Evolutionary conservation across 2,113 vertebrate genomes (phyloP), one percentile per base, ranked within the genome.

Genomic region (Lophochroa leadbeateri): DNA sequence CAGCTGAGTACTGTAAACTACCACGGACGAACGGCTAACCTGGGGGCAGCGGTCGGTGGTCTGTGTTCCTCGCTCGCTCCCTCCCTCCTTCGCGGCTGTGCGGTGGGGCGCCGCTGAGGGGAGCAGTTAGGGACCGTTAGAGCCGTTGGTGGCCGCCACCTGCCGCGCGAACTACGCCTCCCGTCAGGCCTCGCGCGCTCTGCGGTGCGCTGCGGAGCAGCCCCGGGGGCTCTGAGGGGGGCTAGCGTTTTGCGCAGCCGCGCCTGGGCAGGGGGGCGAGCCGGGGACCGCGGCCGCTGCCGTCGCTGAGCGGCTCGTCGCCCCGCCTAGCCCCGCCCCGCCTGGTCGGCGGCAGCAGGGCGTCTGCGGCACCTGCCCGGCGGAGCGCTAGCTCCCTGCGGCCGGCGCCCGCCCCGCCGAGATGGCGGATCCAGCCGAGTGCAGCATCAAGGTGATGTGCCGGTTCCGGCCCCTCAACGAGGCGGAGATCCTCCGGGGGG

Each of bases 361-460:
- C 68, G 70, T 55, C 63, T 60, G 61, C 39, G 35, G 69, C 52
- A 90, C 86, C 52, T 82, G 81, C 81, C 68, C 90, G 90, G 72
- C 37, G 83, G 60, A 83, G 96, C 96, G 65, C 64, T 21, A n/a
- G 35, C 90, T 65, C 79, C 97, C 92, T 57, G 76, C 74, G 60
- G 76, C 58, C 50, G 50, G 82, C 82, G 86, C 82, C 88, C 85
- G 80, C 79, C 28, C 79, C 29, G 53, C 88, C 79, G 52, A 17
- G 52, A 99, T 99, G 99, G 98, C 98, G 98, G 99, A 98, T 79
- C 98, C 98, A 28, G 98, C 98, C 18, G 98, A 99, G 95, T 98
- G 99, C 98, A 99, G 99, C 95, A 99, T 99, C 95, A 99, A 99
- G 97, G 99, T 99, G 97, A 99, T 99, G 99, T 99, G 99, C 97